Base-by-base conservation (phyloP, 2,888 invertebrate genomes). In the Dryobota labecula region DNA sequence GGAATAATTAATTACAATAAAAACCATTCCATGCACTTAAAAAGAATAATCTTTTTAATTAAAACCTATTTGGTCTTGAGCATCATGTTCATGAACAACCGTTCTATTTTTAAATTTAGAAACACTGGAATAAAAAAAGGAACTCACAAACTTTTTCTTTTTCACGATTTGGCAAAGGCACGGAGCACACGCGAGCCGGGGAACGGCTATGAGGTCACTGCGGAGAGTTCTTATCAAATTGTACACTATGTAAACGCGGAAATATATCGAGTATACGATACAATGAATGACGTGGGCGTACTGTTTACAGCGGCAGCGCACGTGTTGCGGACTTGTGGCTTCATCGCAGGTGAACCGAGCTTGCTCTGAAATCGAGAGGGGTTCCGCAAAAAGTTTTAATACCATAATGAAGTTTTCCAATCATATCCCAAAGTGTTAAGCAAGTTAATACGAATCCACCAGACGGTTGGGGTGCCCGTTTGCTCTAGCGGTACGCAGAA, bases 181-280 rank as follows among this genome's bases (percentile, higher is more conserved):
- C 64, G 70, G 45, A 67, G 67, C 86, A 88, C 84, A 84, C 87
- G 87, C 78, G 80, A 78, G 78, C 81, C 84, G 72, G 70, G 82
- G 78, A 77, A 79, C 78, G 75, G 76, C 77, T 82, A 85, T 79
- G 77, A 84, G 90, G 91, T 92, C 90, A 95, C 94, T 95, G 90
- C 78, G 80, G 81, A 87, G 81, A 81, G 73, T 84, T 88, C 87
- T 91, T 92, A 92, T 91, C 90, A 89, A 84, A 85, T 85, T 86
- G 84, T 87, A 82, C 83, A 84, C 78, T 82, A 76, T 76, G 79
- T 70, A 60, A 76, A 70, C 60, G 70, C 66, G 71, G 67, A 73
- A 76, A 76, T 74, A 84, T 80, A 76, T 69, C 56, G 69, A 86
- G 81, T 69, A 65, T 81, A 81, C 78, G 78, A 66, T 62, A 83